Evolutionary conservation across 1,140 invertebrate genomes (phyloP).

Genomic region (Lepidurus arcticus): DNA sequence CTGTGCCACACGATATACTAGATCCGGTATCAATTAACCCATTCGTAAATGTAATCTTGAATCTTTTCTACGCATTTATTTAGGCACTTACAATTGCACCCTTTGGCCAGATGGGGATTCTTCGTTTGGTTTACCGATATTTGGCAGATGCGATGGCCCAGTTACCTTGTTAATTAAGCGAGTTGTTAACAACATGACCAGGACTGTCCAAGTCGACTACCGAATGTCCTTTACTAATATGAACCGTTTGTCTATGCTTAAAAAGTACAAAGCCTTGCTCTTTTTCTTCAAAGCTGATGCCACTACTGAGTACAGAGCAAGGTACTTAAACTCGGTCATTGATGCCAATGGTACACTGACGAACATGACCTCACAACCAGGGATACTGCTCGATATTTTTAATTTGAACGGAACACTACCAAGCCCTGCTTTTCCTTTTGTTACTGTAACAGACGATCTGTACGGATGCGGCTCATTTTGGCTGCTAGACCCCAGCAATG

Average conservation of each 20-base stretch:
- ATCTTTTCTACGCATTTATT: not conserved
- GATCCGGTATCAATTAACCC: no score
- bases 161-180: not conserved
- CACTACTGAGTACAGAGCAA: not conserved
- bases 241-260: not conserved
- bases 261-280: not conserved
- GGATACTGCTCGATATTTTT: not conserved
- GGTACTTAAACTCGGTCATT: not conserved
- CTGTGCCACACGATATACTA: not conserved
- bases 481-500: not conserved
- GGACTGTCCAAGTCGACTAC: not conserved
- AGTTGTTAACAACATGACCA: not conserved
- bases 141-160: not conserved
- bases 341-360: not conserved
- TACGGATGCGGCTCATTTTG: not conserved
- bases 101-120: not conserved
- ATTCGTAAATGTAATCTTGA: no score
- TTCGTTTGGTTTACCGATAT: not conserved
- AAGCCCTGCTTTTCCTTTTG: not conserved
- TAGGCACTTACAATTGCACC: not conserved
- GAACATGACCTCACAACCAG: not conserved
- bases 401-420: not conserved
- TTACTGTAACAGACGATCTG: not conserved
- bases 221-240: not conserved
- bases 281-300: not conserved